A percentile compares a stretch with the other conserved stretches of the same genome.
These are phyloP conservation scores for Smittia sp. DNA, from an alignment of 2,888 invertebrate genomes.

Conservation along the genomic window DNA sequence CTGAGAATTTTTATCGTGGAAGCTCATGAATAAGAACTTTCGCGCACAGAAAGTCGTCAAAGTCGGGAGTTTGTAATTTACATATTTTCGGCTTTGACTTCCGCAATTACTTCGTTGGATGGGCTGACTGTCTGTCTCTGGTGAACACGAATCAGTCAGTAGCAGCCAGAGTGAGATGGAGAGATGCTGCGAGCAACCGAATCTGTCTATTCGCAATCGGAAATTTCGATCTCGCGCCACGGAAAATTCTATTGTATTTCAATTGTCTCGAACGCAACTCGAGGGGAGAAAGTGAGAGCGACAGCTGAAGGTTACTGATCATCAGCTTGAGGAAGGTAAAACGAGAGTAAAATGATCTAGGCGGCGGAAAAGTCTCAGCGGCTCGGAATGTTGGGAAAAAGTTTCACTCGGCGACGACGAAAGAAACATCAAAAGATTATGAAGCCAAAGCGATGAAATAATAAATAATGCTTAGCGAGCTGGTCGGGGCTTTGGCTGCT, in stretches of 20 bases:
- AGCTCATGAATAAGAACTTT: too few relatives aligned
- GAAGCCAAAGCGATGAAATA: not conserved
- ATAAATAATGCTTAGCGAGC: not conserved
- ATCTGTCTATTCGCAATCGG: not conserved
- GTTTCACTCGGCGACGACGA: not conserved
- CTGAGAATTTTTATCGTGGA: too few relatives aligned
- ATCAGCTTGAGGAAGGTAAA: too few relatives aligned
- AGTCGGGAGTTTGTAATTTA: not conserved
- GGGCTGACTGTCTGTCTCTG: too few relatives aligned
- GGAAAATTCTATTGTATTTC: conserved; percentile 35
- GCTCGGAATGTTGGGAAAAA: not conserved
- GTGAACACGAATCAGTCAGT: conserved; percentile 5
- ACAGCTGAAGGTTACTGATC: not conserved
- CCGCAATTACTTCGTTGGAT: not conserved
- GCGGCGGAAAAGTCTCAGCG: too few relatives aligned
- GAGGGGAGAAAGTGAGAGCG: not conserved
- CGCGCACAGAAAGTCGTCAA: too few relatives aligned
- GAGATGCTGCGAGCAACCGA: not conserved
- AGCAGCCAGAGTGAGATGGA: not conserved
- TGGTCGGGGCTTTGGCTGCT: not conserved
- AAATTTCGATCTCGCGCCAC: not conserved
- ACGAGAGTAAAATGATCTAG: too few relatives aligned
- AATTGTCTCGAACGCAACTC: not conserved
- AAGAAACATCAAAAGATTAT: conserved; percentile 2
- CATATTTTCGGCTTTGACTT: not conserved